A percentile compares a stretch with the other conserved stretches of the same genome.
Evolutionary conservation across 2,797 vertebrate species (phyloP).

Genomic region (Parauchenoglanis punctatus): DNA sequence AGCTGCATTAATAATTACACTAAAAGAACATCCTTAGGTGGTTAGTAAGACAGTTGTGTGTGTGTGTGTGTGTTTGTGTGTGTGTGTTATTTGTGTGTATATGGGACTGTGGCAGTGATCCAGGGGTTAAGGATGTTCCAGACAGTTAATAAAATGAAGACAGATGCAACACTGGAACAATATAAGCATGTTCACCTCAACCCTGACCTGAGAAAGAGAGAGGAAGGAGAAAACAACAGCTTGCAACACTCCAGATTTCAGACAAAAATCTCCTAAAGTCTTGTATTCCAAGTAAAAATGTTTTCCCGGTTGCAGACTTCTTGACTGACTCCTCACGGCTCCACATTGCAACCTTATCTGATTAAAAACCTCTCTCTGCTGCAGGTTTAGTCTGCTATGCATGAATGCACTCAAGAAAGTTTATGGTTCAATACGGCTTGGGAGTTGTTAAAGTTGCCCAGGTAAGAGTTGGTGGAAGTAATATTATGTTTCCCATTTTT

Average conservation of each 20-base stretch:
- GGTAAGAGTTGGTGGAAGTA: not conserved
- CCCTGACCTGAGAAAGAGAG: constrained; percentile 66
- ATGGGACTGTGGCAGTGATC: constrained; percentile 50
- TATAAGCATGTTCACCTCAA: constrained; percentile 59
- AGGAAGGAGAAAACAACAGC: constrained; percentile 38
- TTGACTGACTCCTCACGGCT: not conserved
- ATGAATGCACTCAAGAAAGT: constrained; percentile 1
- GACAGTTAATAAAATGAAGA: constrained; percentile 72
- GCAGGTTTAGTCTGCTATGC: not conserved
- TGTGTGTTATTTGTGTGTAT: constrained; percentile 4
- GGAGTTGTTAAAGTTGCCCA: not conserved
- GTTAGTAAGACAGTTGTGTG: not conserved
- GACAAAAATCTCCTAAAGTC: not conserved
- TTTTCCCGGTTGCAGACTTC: not conserved
- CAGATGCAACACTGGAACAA: constrained; percentile 55
- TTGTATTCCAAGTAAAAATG: constrained; percentile 7
- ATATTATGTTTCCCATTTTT: not conserved
- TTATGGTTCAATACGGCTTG: not conserved
- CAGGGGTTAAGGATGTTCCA: constrained; percentile 72
- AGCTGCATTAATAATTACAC: too few species aligned
- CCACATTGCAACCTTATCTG: constrained; percentile 2
- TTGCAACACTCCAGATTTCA: constrained; percentile 49
- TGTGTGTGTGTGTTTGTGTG: not conserved
- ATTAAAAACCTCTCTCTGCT: constrained; percentile 3
- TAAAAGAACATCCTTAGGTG: too few species aligned